phyloP scores from a whole-genome alignment of 1,140 invertebrate species.

The Melanaphis sacchari region DNA sequence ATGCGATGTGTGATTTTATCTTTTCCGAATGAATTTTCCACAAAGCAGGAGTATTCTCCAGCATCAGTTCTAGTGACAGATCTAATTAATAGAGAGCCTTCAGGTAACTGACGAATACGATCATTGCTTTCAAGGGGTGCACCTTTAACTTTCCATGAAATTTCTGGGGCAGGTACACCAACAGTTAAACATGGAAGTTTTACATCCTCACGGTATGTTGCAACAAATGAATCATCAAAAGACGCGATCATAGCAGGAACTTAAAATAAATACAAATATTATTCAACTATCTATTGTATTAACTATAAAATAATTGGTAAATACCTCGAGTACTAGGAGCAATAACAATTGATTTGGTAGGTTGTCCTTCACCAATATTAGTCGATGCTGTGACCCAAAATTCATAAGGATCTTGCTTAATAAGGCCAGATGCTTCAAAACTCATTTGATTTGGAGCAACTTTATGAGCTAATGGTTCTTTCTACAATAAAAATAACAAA shows the following conservation, averaged over 20 bases:
- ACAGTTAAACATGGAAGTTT: constrained; percentile 90
- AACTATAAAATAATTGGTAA: constrained; percentile 32
- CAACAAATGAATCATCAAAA: constrained; percentile 88
- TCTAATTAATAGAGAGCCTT: constrained; percentile 89
- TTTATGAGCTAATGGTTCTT: constrained; percentile 74
- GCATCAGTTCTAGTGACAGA: constrained; percentile 88
- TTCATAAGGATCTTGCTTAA: constrained; percentile 82
- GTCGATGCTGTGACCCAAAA: constrained; percentile 95
- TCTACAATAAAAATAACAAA: constrained; percentile 58
- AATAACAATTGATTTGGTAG: constrained; percentile 83
- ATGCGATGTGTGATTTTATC: constrained; percentile 90
- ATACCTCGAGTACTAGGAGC: constrained; percentile 82
- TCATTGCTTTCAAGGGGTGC: constrained; percentile 74
- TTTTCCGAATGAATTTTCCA: constrained; percentile 90
- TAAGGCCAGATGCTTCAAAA: constrained; percentile 84
- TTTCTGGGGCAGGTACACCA: constrained; percentile 85
- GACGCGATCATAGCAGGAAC: constrained; percentile 92
- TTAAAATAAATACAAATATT: constrained; percentile 64
- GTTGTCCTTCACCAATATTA: constrained; percentile 89
- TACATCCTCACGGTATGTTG: constrained; percentile 89
- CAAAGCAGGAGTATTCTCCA: constrained; percentile 89
- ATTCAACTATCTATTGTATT: constrained; percentile 10
- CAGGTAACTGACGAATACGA: constrained; percentile 80
- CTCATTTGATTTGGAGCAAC: constrained; percentile 72
- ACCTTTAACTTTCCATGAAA: constrained; percentile 84